Evolutionary conservation across 2,797 vertebrate species (phyloP), one percentile per base, ranked within the genome.

Genomic region (Denticeps clupeoides): DNA sequence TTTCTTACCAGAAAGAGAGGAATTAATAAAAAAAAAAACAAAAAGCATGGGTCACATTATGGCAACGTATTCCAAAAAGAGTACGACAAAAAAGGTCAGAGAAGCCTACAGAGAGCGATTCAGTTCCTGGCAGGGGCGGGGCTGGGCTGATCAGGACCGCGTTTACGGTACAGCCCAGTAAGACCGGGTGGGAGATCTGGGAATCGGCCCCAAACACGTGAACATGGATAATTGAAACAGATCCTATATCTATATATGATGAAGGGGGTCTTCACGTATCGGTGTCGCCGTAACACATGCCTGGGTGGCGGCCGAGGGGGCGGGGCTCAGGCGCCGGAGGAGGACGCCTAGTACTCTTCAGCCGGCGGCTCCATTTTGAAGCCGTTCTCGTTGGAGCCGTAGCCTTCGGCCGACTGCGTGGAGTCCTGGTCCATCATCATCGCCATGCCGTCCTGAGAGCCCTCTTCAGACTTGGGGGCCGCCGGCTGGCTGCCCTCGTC

Each of bases 341-440:
- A n/a, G n/a, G n/a, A n/a, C n/a, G 8, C 9, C 83, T 61, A 87
- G 58, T 83, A 86, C 59, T 82, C 84, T 2, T 93, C 89, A 15
- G 70, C 79, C 0, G 81, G 75, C 0, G 76, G 60, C 60, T 91
- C 89, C 70, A 87, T 70, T 71, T 88, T 81, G 72, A 82, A 93
- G 15, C 91, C 67, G 28, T 92, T 74, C 72, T 91, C 68, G 63
- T 89, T 80, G 26, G 89, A 86, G 24, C 74, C 73, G 1, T 89
- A 92, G 16, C 85, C 85, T 0, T 92, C 90, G 0, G 84, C 83
- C 0, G 87, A 83, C 6, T 79, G 82, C 51, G 79, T 70, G 0
- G 79, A 78, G 78, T 92, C 88, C 41, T 85, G 81, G 65, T 91
- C 87, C 74, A 85, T 78, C 69, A 67, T 59, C 65, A 77, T 75